A percentile compares a stretch with the other conserved stretches of the same genome.
phyloP scores from a whole-genome alignment of 2,113 vertebrate species.

The Muntiacus reevesi region DNA sequence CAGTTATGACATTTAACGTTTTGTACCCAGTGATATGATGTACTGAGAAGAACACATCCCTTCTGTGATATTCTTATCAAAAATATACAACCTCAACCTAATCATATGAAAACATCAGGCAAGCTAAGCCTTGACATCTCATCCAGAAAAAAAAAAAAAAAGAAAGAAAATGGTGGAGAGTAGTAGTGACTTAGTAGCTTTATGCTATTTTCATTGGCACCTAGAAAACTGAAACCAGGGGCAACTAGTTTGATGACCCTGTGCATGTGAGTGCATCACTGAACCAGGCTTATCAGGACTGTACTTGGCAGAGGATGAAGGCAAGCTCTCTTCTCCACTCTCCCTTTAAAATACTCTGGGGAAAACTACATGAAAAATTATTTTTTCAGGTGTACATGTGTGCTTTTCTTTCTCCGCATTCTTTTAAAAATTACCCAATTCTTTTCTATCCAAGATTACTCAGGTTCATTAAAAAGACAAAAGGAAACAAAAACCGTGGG shows the following conservation, averaged over 20 bases:
- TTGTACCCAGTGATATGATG: background rate
- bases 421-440: background rate
- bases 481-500: background rate
- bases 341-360: background rate
- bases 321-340: background rate
- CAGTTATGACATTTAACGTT: background rate
- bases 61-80: background rate
- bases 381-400: background rate
- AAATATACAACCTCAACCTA: background rate
- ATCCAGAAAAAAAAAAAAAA: background rate
- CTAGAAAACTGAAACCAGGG: background rate
- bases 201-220: background rate
- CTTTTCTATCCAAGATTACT: background rate
- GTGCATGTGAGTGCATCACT: background rate
- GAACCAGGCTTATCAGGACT: background rate
- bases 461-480: background rate
- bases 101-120: background rate
- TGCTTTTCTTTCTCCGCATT: background rate
- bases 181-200: background rate
- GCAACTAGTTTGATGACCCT: background rate
- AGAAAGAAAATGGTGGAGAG: background rate
- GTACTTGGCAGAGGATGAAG: background rate
- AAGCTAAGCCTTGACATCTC: background rate
- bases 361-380: background rate
- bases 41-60: background rate